phyloP scores from a whole-genome alignment of 2,113 vertebrate genomes.

The Nerophis ophidion region DNA sequence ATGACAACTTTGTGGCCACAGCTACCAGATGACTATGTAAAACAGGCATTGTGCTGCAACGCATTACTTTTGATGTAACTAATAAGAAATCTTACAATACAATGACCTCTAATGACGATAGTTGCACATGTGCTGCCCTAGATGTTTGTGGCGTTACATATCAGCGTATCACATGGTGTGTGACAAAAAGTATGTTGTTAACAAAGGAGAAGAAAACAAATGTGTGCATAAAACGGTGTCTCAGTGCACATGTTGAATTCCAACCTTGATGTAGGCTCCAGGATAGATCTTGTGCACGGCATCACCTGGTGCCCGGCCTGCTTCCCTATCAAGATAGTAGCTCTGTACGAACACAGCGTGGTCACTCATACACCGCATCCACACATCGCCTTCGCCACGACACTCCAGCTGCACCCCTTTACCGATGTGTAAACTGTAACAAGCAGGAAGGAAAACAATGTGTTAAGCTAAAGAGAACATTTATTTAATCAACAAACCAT shows the following conservation, averaged over 20 bases:
- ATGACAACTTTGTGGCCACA: too few species aligned
- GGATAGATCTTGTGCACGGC: slow-evolving; percentile 81
- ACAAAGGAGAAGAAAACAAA: background rate
- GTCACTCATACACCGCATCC: slow-evolving; percentile 76
- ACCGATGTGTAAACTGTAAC: slow-evolving; percentile 70
- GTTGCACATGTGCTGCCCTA: background rate
- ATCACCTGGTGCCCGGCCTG: slow-evolving; percentile 76
- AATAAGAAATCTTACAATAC: background rate
- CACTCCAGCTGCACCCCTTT: slow-evolving; percentile 74
- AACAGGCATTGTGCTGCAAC: too few species aligned
- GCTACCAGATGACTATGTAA: too few species aligned
- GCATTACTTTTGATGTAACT: too few species aligned
- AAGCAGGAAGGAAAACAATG: background rate
- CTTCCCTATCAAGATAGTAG: slow-evolving; percentile 76
- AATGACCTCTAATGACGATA: background rate
- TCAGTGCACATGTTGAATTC: background rate
- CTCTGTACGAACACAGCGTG: slow-evolving; percentile 79
- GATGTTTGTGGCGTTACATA: background rate
- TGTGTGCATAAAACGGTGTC: background rate
- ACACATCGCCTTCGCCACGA: slow-evolving; percentile 71
- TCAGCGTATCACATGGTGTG: background rate
- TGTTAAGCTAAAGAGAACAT: too few species aligned
- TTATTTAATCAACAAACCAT: too few species aligned
- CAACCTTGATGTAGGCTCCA: slow-evolving; percentile 74
- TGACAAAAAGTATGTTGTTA: background rate